These are phyloP conservation scores for Bicyclus anynana DNA, from an alignment of 1,140 invertebrate genomes.

Conservation along the genomic window DNA sequence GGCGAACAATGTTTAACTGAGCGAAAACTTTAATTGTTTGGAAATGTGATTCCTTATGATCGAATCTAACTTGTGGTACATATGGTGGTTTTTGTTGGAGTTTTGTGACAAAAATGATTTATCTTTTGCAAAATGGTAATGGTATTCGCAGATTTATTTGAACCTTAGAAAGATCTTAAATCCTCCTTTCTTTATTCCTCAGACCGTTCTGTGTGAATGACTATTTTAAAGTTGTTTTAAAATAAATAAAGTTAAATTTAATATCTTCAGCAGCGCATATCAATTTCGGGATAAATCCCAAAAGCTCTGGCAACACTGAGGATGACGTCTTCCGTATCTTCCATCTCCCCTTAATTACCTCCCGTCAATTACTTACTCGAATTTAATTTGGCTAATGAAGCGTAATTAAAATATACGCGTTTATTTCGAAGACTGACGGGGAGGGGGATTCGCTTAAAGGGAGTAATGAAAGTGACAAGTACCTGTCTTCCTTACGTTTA, in stretches of 20 bases:
- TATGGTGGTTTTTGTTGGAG: no score
- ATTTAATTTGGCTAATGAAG: slow-evolving; percentile 76
- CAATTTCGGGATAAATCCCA: slow-evolving; percentile 18
- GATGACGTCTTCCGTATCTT: slow-evolving; percentile 47
- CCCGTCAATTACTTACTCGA: slow-evolving; percentile 72
- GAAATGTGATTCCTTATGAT: no score
- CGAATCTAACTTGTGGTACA: no score
- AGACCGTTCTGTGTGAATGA: no score
- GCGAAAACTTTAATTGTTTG: not conserved
- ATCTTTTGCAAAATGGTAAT: no score
- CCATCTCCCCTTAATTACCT: slow-evolving; percentile 57
- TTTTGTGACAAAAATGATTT: no score
- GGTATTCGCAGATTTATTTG: no score
- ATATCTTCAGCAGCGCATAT: slow-evolving; percentile 30
- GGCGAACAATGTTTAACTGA: not conserved
- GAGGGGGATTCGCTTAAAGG: slow-evolving; percentile 15
- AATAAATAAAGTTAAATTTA: slow-evolving; percentile 42
- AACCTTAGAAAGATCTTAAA: no score
- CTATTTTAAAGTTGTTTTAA: not conserved
- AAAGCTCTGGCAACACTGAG: slow-evolving; percentile 46
- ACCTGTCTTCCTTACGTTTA: slow-evolving; percentile 4
- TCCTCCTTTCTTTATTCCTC: no score
- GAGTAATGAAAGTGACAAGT: slow-evolving; percentile 17
- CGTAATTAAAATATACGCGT: slow-evolving; percentile 74
- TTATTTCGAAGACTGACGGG: slow-evolving; percentile 55